A percentile compares a stretch with the other conserved stretches of the same genome.
phyloP scores from a whole-genome alignment of 2,797 vertebrate species.

The Trachurus trachurus region DNA sequence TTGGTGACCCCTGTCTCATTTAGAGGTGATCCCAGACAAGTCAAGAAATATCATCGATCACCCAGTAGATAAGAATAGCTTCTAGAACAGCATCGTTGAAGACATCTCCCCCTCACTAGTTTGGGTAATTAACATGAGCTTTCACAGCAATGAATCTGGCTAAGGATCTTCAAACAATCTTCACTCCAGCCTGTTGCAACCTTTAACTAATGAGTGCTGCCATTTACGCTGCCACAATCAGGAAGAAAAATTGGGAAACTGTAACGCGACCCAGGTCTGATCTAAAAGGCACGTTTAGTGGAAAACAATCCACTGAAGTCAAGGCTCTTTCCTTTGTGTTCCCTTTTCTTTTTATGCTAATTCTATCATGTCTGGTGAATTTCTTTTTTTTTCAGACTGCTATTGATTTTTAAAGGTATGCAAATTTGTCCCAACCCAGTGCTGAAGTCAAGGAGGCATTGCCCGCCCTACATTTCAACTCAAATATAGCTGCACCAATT shows the following conservation, averaged over 20 bases:
- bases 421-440: conserved; percentile 60
- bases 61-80: conserved; percentile 64
- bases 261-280: conserved; percentile 22
- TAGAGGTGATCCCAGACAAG: conserved; percentile 52
- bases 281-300: conserved; percentile 37
- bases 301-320: conserved; percentile 37
- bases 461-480: conserved; percentile 76
- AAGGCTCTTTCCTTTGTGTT: conserved; percentile 20
- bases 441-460: conserved; percentile 70
- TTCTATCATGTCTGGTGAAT: conserved; percentile 20
- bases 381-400: conserved; percentile 27
- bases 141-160: conserved; percentile 42
- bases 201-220: conserved; percentile 76
- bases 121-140: conserved; percentile 68
- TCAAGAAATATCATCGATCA: conserved; percentile 69
- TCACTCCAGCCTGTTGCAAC: conserved; percentile 57
- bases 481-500: conserved; percentile 81
- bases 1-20: conserved; percentile 69
- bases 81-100: conserved; percentile 28
- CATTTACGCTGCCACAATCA: conserved; percentile 47
- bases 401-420: conserved; percentile 69
- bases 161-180: conserved; percentile 66
- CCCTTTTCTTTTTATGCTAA: conserved; percentile 31
- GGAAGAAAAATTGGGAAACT: conserved; percentile 17
- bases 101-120: conserved; percentile 44